Conservation (phyloP, 92 coral and sea anemone species). For the Zoanthus sansibaricus region DNA sequence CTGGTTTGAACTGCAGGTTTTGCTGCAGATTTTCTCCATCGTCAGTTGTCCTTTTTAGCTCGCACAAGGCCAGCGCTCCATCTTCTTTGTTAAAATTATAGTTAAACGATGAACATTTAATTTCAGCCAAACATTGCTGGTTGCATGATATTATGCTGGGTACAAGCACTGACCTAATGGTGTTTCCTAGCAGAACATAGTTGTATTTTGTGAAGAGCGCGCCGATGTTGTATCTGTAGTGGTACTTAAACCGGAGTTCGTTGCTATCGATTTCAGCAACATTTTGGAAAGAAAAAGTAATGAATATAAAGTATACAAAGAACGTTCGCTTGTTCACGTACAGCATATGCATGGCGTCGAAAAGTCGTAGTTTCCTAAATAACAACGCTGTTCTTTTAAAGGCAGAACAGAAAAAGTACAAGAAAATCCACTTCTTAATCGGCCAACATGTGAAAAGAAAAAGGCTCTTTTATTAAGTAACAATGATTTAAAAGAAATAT, state of each 20-base stretch:
- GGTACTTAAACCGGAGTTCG: neutral
- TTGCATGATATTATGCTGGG: conserved; percentile 9
- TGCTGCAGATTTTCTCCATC: neutral
- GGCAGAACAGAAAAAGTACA: neutral
- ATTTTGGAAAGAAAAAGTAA: neutral
- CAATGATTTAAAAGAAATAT: neutral
- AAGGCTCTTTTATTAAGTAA: neutral
- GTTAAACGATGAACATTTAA: neutral
- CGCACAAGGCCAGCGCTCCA: neutral
- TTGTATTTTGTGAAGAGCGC: neutral
- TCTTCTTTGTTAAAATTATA: neutral
- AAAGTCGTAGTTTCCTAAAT: neutral
- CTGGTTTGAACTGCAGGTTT: neutral
- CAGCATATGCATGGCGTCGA: neutral
- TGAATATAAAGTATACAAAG: too few species aligned
- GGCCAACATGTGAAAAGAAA: too few species aligned
- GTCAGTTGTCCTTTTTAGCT: neutral
- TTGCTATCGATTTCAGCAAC: neutral
- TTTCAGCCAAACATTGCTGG: conserved; percentile 9
- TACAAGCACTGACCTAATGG: too few species aligned
- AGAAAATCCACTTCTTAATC: neutral
- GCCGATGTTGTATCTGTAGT: neutral
- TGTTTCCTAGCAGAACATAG: neutral
- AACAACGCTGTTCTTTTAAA: too few species aligned
- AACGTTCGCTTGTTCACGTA: neutral